Conservation (phyloP, 1,140 invertebrate species). For the Coptotermes formosanus region DNA sequence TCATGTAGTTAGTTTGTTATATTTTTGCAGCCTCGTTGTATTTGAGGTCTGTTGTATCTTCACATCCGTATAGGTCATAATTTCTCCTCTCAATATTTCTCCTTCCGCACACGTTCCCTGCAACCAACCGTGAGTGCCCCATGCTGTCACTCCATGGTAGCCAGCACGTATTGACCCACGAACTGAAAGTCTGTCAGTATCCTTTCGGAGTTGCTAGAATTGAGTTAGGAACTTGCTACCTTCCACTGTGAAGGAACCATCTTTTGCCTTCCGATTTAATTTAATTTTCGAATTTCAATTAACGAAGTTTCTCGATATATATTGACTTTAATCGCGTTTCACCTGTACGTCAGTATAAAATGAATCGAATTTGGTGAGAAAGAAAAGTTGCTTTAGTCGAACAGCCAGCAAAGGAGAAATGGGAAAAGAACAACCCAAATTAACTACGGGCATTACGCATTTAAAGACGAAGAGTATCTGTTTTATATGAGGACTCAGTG, state of each 20-base stretch:
- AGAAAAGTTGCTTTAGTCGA: background rate
- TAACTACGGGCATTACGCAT: too few relatives aligned
- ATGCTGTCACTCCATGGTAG: too few relatives aligned
- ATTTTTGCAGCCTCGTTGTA: too few relatives aligned
- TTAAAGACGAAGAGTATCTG: too few relatives aligned
- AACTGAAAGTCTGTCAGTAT: background rate
- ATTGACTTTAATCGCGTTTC: background rate
- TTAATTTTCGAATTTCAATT: constrained; percentile 18
- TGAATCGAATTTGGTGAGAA: background rate
- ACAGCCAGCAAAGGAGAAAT: background rate
- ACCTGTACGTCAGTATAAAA: background rate
- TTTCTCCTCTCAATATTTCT: too few relatives aligned
- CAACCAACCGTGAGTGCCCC: too few relatives aligned
- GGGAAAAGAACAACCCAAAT: too few relatives aligned
- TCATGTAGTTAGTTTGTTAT: too few relatives aligned
- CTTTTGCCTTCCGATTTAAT: background rate
- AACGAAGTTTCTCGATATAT: background rate
- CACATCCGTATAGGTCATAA: too few relatives aligned
- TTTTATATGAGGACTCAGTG: too few relatives aligned
- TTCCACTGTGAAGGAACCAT: background rate
- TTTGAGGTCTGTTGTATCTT: too few relatives aligned
- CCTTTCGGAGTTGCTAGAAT: background rate
- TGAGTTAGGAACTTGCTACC: background rate
- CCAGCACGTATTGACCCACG: background rate
- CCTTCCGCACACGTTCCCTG: too few relatives aligned